Base-by-base conservation (phyloP, 1,140 invertebrate species). In the Bombus haemorrhoidalis region DNA sequence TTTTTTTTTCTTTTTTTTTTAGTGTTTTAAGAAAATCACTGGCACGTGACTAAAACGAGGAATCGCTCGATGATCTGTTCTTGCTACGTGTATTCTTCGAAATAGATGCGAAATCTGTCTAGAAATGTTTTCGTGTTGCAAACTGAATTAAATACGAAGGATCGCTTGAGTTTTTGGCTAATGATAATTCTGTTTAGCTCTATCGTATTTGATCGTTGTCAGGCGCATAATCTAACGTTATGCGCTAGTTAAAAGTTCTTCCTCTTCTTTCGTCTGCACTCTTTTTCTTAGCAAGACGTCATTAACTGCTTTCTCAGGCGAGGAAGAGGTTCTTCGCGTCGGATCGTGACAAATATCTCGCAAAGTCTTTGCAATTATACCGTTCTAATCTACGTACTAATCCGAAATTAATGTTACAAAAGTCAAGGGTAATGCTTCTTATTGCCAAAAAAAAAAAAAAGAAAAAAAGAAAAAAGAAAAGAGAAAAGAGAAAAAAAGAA, bases 221-320 rank as follows among this genome's bases (percentile, higher is more conserved):
- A 59, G n/a, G 79, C 37, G 15, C 18, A 1, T 43, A 34, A 34
- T 43, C 22, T 34, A 66, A 79, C 37, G 10, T 68, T 68, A 68
- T 74, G 39, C 80, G 0, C 32, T 2, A 15, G 41, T 57, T 73
- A 32, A 41, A 25, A 41, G 32, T 64, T 43, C 8, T 4, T 43
- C 32, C 10, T 47, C 57, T 13, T 18, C 0, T 43, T 64, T 37
- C 71, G 25, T 18, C 68, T 62, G 59, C 53, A 10, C 32, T 69
- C 25, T 80, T 53, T 28, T 43, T 32, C 37, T 79, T 80, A 80
- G 43, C 64, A 43, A 80, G 43, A n/a, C 15, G 15, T 53, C 34
- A 8, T 13, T 69, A 69, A 69, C n/a, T 80, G 15, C 32, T 41
- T 59, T 13, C 41, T 18, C 28, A 43, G 62, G n/a, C 39, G 39